phyloP scores from a whole-genome alignment of 2,888 invertebrate species.

The Reticulitermes lucifugus region DNA sequence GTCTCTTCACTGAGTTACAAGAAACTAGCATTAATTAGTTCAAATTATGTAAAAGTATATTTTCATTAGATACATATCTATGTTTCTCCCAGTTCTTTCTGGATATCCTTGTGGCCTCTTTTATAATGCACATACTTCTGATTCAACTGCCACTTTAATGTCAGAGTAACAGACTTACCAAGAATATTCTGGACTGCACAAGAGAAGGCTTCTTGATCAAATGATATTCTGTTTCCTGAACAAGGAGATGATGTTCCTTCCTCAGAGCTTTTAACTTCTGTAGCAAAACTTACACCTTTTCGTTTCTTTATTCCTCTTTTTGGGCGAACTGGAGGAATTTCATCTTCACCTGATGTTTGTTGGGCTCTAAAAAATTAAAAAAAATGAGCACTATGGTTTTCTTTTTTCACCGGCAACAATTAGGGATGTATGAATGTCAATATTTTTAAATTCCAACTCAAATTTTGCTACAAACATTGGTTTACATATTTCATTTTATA shows the following conservation, averaged over 20 bases:
- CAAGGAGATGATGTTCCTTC: slow-evolving; percentile 54
- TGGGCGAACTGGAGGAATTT: slow-evolving; percentile 60
- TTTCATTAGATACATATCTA: too few relatives aligned
- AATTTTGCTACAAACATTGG: too few relatives aligned
- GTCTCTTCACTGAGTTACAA: too few relatives aligned
- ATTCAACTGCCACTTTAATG: neutral
- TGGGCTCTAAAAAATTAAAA: neutral
- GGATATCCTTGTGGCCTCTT: too few relatives aligned
- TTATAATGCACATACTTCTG: too few relatives aligned
- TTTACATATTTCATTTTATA: too few relatives aligned
- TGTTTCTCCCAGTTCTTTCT: too few relatives aligned
- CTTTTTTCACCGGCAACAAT: too few relatives aligned
- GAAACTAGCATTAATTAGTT: too few relatives aligned
- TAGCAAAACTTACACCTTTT: slow-evolving; percentile 57
- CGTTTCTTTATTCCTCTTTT: slow-evolving; percentile 63
- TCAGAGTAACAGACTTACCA: slow-evolving; percentile 60
- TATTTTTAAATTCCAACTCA: too few relatives aligned
- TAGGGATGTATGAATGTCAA: too few relatives aligned
- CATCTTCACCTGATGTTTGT: slow-evolving; percentile 33
- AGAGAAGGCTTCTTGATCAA: slow-evolving; percentile 83
- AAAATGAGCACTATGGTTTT: neutral
- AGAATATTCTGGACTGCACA: slow-evolving; percentile 87
- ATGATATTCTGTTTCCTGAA: slow-evolving; percentile 69
- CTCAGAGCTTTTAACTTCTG: slow-evolving; percentile 58
- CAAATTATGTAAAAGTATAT: too few relatives aligned